Base-by-base conservation (phyloP, 1,140 invertebrate species). In the Hyposmocoma kahamanoa region DNA sequence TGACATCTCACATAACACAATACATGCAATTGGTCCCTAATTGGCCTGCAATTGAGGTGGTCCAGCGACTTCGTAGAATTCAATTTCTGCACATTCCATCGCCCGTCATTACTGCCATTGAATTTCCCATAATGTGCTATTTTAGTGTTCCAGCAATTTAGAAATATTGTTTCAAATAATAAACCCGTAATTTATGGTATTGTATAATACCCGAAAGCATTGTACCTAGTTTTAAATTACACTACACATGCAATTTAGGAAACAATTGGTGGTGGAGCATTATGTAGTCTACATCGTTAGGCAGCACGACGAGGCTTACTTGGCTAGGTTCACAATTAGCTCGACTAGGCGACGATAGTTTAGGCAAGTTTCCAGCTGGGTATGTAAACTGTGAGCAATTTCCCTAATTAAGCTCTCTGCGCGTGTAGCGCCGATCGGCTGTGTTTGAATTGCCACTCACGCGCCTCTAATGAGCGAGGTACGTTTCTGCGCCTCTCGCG, bases 361-460 rank as follows among this genome's bases (percentile, higher is more conserved):
- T 67, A 63, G 60, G 58, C 62, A 59, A 62, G 61, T 64, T 56
- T 57, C 55, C 53, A 62, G 54, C 50, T 47, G 28, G 59, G 58
- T 63, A 65, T 70, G 62, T 66, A 70, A 71, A 74, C 65, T 69
- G 50, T 57, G 49, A 53, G 56, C 67, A 68, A 74, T 76, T 71
- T 78, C 65, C 56, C 72, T 78, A 78, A 80, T 78, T 78, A 78
- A 74, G 70, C 67, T 67, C 60, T 60, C 65, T 63, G 48, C 38
- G 55, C 59, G 60, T 63, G 59, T 51, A 36, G 15, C 32, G 50
- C 46, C 54, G 50, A 59, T 64, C 49, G 57, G 41, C 44, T 62
- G 61, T 59, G 56, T 57, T 62, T 62, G 59, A 39, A 49, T 21
- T 30, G 32, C 5, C 32, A 36, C 32, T 36, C 34, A 53, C 50